Percentiles rank a stretch among this genome's conserved stretches.
These are phyloP conservation scores for Tamandua tetradactyla DNA, from an alignment of 2,797 vertebrate species.

Conservation along the genomic window DNA sequence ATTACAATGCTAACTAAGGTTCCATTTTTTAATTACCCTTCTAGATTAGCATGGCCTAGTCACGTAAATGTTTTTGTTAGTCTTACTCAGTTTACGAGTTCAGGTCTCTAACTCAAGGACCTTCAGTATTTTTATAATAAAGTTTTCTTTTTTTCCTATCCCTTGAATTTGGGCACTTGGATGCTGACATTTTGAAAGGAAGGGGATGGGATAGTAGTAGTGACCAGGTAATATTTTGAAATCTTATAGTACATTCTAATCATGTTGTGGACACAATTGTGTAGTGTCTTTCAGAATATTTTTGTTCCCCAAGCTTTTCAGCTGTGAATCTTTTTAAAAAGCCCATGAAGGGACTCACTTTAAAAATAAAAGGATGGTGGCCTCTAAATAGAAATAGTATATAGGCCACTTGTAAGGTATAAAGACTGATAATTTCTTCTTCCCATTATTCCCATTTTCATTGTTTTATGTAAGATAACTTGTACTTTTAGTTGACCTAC, in stretches of 20 bases:
- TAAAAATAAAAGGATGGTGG: not conserved
- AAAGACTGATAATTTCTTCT: not conserved
- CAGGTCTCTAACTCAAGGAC: slow-evolving; percentile 29
- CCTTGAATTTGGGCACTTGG: slow-evolving; percentile 47
- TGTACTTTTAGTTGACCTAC: slow-evolving; percentile 39
- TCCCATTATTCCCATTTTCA: not conserved
- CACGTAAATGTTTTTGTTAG: not conserved
- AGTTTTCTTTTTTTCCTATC: slow-evolving; percentile 40
- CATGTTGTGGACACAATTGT: slow-evolving; percentile 23
- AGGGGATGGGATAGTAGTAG: not conserved
- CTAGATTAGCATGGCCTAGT: not conserved
- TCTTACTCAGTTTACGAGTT: not conserved
- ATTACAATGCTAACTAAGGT: not conserved
- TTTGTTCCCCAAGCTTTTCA: slow-evolving; percentile 2
- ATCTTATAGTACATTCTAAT: slow-evolving; percentile 10
- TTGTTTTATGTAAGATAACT: slow-evolving; percentile 52
- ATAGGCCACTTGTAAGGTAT: not conserved
- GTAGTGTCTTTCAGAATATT: slow-evolving; percentile 24
- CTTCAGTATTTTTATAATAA: slow-evolving; percentile 4
- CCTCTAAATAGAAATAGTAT: slow-evolving; percentile 24
- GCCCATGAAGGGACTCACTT: not conserved
- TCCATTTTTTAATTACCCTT: slow-evolving; percentile 42
- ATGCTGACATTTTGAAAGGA: not conserved
- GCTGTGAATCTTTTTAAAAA: slow-evolving; percentile 51
- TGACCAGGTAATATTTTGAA: not conserved